These are phyloP conservation scores for Zonitis immaculata DNA, from an alignment of 2,888 invertebrate genomes.

Conservation along the genomic window DNA sequence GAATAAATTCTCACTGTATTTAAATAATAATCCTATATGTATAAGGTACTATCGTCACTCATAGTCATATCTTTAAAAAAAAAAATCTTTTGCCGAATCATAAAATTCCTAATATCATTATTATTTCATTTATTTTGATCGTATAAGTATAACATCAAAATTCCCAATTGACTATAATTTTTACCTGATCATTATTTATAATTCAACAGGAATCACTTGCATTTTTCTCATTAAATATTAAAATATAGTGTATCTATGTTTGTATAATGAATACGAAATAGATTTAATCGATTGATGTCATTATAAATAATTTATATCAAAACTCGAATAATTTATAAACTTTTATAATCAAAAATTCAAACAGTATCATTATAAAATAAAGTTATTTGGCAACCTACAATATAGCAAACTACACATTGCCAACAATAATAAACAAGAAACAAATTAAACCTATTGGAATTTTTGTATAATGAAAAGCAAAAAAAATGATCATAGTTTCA, in stretches of 20 bases:
- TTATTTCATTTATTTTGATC: too few relatives aligned
- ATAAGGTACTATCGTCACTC: not conserved
- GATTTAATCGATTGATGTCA: slow-evolving; percentile 41
- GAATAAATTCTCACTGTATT: not conserved
- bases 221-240: slow-evolving; percentile 40
- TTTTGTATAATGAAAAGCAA: too few relatives aligned
- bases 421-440: not conserved
- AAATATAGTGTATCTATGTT: too few relatives aligned
- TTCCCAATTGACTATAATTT: slow-evolving; percentile 19
- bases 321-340: not conserved
- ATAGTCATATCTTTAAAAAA: not conserved
- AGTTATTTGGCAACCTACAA: not conserved
- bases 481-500: too few relatives aligned
- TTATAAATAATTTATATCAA: slow-evolving; percentile 42
- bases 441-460: not conserved
- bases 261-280: slow-evolving; percentile 41
- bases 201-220: slow-evolving; percentile 41
- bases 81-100: not conserved
- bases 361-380: not conserved
- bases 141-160: slow-evolving; percentile 18
- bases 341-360: too few relatives aligned
- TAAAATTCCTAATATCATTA: too few relatives aligned
- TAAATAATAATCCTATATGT: not conserved
- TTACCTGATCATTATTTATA: slow-evolving; percentile 34
- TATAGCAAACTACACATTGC: not conserved